A percentile compares a stretch with the other conserved stretches of the same genome.
Evolutionary conservation across 2,888 invertebrate genomes (phyloP).

Genomic region (Diaperis boleti): DNA sequence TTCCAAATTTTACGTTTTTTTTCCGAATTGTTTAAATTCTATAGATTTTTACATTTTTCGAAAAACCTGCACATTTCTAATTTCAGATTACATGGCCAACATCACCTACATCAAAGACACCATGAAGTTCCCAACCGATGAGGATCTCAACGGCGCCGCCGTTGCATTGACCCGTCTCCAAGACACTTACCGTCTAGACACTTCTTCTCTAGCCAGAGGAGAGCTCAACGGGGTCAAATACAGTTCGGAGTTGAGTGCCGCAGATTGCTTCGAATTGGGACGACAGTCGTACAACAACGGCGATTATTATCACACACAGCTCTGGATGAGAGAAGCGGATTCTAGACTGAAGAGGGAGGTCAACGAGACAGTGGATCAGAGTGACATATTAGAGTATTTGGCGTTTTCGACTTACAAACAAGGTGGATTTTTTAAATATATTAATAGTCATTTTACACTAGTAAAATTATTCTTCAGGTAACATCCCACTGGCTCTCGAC

Average conservation of each 20-base stretch:
- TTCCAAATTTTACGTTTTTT: no score
- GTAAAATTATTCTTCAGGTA: constrained; percentile 80
- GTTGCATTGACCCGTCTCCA: constrained; percentile 94
- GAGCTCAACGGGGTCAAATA: constrained; percentile 87
- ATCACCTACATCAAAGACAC: constrained; percentile 79
- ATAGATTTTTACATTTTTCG: no score
- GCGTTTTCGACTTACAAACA: constrained; percentile 94
- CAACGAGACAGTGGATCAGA: constrained; percentile 75
- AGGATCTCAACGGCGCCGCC: constrained; percentile 96
- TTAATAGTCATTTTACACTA: no score
- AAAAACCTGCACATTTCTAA: no score
- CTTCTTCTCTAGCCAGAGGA: constrained; percentile 89
- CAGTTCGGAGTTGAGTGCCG: constrained; percentile 80
- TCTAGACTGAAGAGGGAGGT: constrained; percentile 77
- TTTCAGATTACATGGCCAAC: constrained; percentile 79
- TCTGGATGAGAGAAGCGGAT: constrained; percentile 97
- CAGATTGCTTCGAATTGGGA: constrained; percentile 97
- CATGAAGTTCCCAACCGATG: constrained; percentile 90
- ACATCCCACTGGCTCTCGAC: constrained; percentile 84
- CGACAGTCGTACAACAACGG: constrained; percentile 92
- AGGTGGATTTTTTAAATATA: constrained; percentile 73
- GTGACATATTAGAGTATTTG: constrained; percentile 93
- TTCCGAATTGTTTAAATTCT: no score
- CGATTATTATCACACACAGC: constrained; percentile 91
- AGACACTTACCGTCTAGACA: constrained; percentile 89